A percentile compares a stretch with the other conserved stretches of the same genome.
Conservation (phyloP, 2,797 vertebrate genomes). For the Euthynnus affinis region DNA sequence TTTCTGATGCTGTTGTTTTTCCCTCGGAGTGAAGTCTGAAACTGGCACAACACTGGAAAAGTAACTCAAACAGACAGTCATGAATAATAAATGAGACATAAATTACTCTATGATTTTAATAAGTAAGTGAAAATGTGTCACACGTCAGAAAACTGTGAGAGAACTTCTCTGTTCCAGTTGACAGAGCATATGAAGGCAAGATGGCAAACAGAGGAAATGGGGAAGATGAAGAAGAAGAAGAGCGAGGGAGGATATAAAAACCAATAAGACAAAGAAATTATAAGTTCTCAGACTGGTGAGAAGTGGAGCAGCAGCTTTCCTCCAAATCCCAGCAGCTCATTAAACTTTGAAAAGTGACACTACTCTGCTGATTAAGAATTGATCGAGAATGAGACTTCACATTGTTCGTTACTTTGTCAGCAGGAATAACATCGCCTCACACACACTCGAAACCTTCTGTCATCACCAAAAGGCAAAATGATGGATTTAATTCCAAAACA, state of each 20-base stretch:
- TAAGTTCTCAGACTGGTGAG: not conserved
- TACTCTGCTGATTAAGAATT: constrained; percentile 25
- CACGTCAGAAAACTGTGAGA: too few relatives aligned
- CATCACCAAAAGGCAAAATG: not conserved
- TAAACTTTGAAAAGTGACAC: constrained; percentile 27
- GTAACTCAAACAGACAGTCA: too few relatives aligned
- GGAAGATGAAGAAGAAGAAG: not conserved
- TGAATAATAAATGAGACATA: too few relatives aligned
- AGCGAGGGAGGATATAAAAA: not conserved
- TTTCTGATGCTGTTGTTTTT: too few relatives aligned
- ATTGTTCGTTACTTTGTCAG: not conserved
- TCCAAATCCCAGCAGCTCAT: constrained; percentile 27
- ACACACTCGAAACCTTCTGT: not conserved
- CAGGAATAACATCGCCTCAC: not conserved
- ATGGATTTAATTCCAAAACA: not conserved
- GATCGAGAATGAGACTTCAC: not conserved
- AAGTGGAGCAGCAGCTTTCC: constrained; percentile 29
- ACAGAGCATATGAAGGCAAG: not conserved
- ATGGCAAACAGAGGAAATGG: not conserved
- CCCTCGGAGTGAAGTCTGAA: too few relatives aligned
- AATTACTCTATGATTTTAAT: too few relatives aligned
- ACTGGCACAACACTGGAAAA: too few relatives aligned
- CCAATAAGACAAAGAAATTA: constrained; percentile 10
- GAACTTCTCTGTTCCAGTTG: not conserved
- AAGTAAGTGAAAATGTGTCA: too few relatives aligned